Evolutionary conservation across 2,113 vertebrate genomes (phyloP), one percentile per base, ranked within the genome.

Genomic region (Bubo scandiacus): DNA sequence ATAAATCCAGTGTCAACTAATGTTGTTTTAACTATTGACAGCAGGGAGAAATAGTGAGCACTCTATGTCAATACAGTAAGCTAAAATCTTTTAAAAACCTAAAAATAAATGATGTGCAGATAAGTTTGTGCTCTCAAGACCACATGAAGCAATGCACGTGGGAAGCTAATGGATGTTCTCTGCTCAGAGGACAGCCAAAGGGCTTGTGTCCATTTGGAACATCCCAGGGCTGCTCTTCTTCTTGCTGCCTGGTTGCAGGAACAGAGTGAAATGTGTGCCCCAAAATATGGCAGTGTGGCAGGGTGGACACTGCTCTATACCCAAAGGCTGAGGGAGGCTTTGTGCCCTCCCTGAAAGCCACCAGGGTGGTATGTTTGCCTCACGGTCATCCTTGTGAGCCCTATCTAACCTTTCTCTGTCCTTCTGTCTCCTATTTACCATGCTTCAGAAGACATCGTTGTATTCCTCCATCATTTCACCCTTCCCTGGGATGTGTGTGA

Each of bases 1-100:
- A 77, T 80, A 95, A 95, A 96, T 40, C 58, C 58, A 58, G 23
- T 54, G 66, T 85, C 87, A 91, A 77, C 91, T 87, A 85, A 77
- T 77, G 66, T 70, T 83, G 29, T 66, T 95, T 91, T 93, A 90
- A 73, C 32, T 94, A 79, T 79, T 72, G 74, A 61, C 70, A 91
- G 71, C 34, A 80, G 36, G 30, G 36, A 95, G 87, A 94, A 96
- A 93, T 65, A 81, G 49, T 79, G 81, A 90, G 51, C 42, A 51
- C 29, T 83, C 6, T 23, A 42, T 86, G 68, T 89, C 95, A 89
- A 74, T 89, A 78, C 38, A 36, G 65, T 71, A 91, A 81, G 59
- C 20, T 32, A 40, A 38, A 91, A 89, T 90, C 52, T 87, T 87
- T 78, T 65, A 32, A 85, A 91, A 96, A 81, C 4, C 66, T 72